Base-by-base conservation (phyloP, 2,888 invertebrate species). In the Nemoura dubitans region DNA sequence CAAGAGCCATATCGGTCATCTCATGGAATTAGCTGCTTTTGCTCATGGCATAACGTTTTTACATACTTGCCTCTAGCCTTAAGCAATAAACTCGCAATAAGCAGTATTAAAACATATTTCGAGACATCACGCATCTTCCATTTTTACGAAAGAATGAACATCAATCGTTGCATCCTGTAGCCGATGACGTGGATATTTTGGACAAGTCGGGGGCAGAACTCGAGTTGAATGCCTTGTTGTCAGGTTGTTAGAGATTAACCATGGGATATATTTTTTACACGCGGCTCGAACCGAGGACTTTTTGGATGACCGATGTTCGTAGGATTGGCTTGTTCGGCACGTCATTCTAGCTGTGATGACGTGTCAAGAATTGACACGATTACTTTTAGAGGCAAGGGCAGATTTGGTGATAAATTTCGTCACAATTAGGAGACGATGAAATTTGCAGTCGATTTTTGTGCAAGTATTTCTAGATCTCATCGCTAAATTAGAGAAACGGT, bases 31-130 rank as follows among this genome's bases (percentile, higher is more conserved):
- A 81, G 81, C 86, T 87, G 90, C 90, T 90, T 90, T 90, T 90
- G 91, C 91, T 91, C 91, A 91, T 91, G 90, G 87, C 87, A 87
- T 85, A 42, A 59, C 86, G 82, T 83, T 28, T 85, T 76, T 76
- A 77, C 80, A 86, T 85, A 86, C 87, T 85, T 83, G 87, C 88
- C 87, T 87, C 86, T 87, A 87, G 88, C 88, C 88, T 88, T 87
- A 91, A 92, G 92, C 92, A 92, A 92, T 92, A 92, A 59, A 92
- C 92, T 92, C 92, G 92, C 92, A 92, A 92, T 92, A 92, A 92
- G 91, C 92, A 88, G 88, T 88, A 88, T 88, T 88, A 88, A 85
- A 28, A 87, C 83, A 84, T 29, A 28, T 6, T 43, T 88, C 85
- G 80, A 85, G 87, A 83, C 84, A 29, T 59, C 29, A 28, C 76